Percentiles rank a stretch among this genome's conserved stretches.
Evolutionary conservation across 2,797 vertebrate genomes (phyloP).

Genomic region (Morelia viridis): DNA sequence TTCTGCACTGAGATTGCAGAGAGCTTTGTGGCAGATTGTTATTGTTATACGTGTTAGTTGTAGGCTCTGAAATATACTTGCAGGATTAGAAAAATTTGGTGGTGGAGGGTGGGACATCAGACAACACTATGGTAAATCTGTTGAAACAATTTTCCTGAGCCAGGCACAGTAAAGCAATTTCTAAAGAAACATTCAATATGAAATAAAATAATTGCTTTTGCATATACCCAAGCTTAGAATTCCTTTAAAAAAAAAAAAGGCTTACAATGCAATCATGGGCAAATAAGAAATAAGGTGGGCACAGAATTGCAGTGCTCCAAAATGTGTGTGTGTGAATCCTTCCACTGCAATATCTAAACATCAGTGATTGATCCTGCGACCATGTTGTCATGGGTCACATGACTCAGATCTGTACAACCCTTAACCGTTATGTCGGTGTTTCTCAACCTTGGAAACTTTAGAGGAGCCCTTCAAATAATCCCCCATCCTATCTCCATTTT

Average conservation of each 20-base stretch:
- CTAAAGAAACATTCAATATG: constrained; percentile 15
- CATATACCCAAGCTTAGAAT: background rate
- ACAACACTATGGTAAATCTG: background rate
- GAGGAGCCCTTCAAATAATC: no score
- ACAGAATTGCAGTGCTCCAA: background rate
- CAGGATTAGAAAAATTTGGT: constrained; percentile 29
- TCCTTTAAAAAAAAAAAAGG: constrained; percentile 9
- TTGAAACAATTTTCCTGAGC: constrained; percentile 18
- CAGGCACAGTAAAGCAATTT: constrained; percentile 10
- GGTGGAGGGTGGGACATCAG: background rate
- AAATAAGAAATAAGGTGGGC: background rate
- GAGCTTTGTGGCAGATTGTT: constrained; percentile 21
- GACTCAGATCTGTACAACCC: no score
- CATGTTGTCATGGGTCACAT: no score
- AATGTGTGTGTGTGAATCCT: background rate
- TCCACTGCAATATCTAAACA: background rate
- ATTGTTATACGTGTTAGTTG: constrained; percentile 43
- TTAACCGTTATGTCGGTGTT: no score
- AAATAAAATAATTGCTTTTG: background rate
- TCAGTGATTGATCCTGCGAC: no score
- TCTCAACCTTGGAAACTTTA: no score
- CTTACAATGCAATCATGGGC: background rate
- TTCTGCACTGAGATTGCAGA: constrained; percentile 9
- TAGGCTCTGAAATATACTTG: constrained; percentile 24
- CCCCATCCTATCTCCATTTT: no score